A percentile compares a stretch with the other conserved stretches of the same genome.
Evolutionary conservation across 2,888 invertebrate species (phyloP).

Genomic region (Callyntrura guangdongensis): DNA sequence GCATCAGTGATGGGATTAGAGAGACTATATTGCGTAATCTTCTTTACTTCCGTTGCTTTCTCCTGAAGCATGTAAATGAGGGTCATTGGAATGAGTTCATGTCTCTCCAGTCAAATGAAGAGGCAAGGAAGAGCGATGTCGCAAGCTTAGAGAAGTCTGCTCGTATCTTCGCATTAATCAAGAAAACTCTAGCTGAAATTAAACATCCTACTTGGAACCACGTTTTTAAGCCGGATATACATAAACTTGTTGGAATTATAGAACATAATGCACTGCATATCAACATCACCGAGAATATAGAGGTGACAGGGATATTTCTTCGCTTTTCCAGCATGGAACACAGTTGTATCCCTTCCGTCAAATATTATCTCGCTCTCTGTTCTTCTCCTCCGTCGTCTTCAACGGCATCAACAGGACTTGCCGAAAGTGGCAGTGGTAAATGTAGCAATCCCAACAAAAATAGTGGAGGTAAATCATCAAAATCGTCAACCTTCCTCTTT

Average conservation of each 20-base stretch:
- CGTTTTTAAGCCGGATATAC: conserved; percentile 82
- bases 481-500: conserved; percentile 80
- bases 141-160: conserved; percentile 82
- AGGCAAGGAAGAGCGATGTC: conserved; percentile 87
- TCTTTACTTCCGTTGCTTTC: conserved; percentile 88
- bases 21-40: conserved; percentile 80
- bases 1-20: conserved; percentile 77
- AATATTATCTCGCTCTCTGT: conserved; percentile 83
- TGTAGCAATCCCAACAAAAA: conserved; percentile 78
- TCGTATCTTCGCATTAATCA: conserved; percentile 81
- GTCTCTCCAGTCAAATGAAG: conserved; percentile 89
- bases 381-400: conserved; percentile 26
- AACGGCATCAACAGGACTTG: conserved; percentile 24
- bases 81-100: conserved; percentile 88
- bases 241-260: conserved; percentile 83
- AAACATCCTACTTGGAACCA: conserved; percentile 78
- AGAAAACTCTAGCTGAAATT: conserved; percentile 75
- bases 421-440: conserved; percentile 86
- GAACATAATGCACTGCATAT: conserved; percentile 82
- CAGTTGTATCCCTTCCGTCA: conserved; percentile 81
- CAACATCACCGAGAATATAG: conserved; percentile 77
- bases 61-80: conserved; percentile 88
- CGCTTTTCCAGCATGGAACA: conserved; percentile 82
- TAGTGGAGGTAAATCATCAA: conserved; percentile 84
- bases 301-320: conserved; percentile 79